Evolutionary conservation across 2,113 vertebrate genomes (phyloP), one percentile per base, ranked within the genome.

Genomic region (Ceuthmochares aereus): DNA sequence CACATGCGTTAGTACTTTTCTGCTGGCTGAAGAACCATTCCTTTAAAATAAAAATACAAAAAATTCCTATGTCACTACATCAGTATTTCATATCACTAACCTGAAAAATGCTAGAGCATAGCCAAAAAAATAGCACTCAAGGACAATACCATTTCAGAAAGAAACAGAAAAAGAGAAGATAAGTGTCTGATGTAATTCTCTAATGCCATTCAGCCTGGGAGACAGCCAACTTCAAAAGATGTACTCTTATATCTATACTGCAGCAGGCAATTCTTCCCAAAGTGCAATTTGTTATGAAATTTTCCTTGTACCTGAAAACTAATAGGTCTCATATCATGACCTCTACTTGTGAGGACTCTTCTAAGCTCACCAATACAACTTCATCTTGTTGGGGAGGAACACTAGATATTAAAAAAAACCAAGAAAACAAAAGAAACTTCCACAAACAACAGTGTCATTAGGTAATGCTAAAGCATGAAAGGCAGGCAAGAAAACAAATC

Each of bases 171-270:
- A 95, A 73, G 32, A 85, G 43, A 94, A 96, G 70, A 42, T 70
- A 92, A 79, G 34, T n/a, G 74, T 76, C 37, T 91, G 82, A 96
- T 84, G 32, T 88, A 87, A 96, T 93, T 92, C 73, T 95, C 45
- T 69, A 88, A 90, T 74, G 78, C n/a, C 70, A 82, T 80, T 94
- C 47, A 78, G 19, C 2, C 2, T 92, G 74, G 78, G 47, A 92
- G 62, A 97, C 51, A 97, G 90, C 25, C 69, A 96, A 14, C 59
- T 92, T 90, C 19, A 10, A 83, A 32, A 26, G 63, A 74, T 58
- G 86, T 52, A 70, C 80, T 93, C 92, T 66, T 91, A 36, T 81
- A 93, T 93, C 58, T 94, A 30, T 68, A n/a, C 14, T 13, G 74
- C 70, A 94, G n/a, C 51, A 78, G 64, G 43, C 56, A 79, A 63